Conservation (phyloP, 2,888 invertebrate genomes). For the Lampropteryx suffumata region DNA sequence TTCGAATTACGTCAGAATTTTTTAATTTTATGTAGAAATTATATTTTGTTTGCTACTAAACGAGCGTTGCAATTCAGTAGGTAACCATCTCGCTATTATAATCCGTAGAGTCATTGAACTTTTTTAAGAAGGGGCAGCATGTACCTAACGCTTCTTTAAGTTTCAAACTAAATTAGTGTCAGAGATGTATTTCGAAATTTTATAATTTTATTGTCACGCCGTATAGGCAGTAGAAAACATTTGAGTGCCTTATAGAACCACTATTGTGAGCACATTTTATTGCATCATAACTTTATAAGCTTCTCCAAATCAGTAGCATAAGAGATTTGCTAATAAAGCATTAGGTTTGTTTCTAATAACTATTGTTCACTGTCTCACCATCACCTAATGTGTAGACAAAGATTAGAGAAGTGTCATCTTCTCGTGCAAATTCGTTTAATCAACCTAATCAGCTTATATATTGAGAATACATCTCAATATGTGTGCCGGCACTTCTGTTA, state of each 20-base stretch:
- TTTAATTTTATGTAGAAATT: no score
- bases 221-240: slow-evolving; percentile 5
- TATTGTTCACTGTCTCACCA: neutral
- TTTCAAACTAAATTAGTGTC: slow-evolving; percentile 4
- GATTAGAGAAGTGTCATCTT: neutral
- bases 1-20: no score
- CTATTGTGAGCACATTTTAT: neutral
- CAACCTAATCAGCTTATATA: no score
- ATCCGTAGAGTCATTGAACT: no score
- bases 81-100: no score
- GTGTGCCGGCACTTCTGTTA: no score
- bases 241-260: slow-evolving; percentile 1
- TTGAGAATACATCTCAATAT: no score
- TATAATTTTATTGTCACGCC: slow-evolving; percentile 18
- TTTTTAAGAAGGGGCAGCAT: no score
- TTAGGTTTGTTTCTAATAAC: neutral
- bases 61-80: no score
- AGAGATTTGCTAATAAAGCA: neutral
- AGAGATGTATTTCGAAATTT: slow-evolving; percentile 6
- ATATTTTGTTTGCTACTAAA: no score
- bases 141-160: no score
- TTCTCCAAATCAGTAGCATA: slow-evolving; percentile 1
- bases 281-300: neutral
- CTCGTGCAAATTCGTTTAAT: neutral
- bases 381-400: neutral